These are phyloP conservation scores for Proterorhinus semilunaris DNA, from an alignment of 2,113 vertebrate genomes.

Conservation along the genomic window DNA sequence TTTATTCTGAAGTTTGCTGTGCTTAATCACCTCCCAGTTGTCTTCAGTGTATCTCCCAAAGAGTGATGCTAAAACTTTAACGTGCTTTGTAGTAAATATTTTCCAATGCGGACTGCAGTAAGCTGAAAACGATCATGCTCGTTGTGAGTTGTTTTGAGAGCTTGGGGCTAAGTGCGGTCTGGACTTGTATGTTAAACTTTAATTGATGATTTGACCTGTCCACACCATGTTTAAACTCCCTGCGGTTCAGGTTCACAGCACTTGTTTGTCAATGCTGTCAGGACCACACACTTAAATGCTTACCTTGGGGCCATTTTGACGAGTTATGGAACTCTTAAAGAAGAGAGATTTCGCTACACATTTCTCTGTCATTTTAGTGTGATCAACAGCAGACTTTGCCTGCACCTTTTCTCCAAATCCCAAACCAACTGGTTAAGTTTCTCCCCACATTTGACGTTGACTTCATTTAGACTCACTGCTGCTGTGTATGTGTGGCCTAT, in stretches of 20 bases:
- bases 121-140: conserved; percentile 1
- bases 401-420: conserved; percentile 33
- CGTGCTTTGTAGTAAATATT: background rate
- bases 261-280: conserved; percentile 54
- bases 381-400: conserved; percentile 54
- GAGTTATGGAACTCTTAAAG: conserved; percentile 48
- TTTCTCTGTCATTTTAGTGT: conserved; percentile 63
- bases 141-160: conserved; percentile 7
- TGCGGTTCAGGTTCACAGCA: conserved; percentile 43
- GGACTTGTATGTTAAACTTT: conserved; percentile 9
- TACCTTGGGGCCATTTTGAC: conserved; percentile 46
- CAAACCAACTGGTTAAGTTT: conserved; percentile 38
- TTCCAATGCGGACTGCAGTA: background rate
- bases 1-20: no score
- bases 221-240: conserved; percentile 33
- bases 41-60: no score
- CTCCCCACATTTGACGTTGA: conserved; percentile 52
- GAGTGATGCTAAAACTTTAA: background rate
- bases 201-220: conserved; percentile 38
- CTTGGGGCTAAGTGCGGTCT: conserved; percentile 11
- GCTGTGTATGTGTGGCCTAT: conserved; percentile 62
- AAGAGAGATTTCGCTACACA: conserved; percentile 55
- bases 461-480: conserved; percentile 67
- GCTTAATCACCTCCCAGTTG: no score
- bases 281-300: conserved; percentile 37